Conservation (phyloP, 2,888 invertebrate genomes). For the Boloria euphrosyne region DNA sequence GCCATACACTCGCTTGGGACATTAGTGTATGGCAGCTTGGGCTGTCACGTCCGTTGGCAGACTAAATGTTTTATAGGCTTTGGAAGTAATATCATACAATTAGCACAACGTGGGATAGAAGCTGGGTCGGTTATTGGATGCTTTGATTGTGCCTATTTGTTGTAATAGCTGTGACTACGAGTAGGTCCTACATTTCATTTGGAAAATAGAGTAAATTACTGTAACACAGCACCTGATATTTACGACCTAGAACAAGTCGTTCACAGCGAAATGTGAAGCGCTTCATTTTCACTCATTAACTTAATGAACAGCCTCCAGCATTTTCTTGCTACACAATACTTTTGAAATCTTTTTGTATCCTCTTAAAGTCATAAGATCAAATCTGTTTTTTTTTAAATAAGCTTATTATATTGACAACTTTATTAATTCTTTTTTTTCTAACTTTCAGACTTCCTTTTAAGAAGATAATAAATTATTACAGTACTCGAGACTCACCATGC, state of each 20-base stretch:
- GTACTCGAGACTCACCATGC: too few relatives aligned
- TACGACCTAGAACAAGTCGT: conserved; percentile 8
- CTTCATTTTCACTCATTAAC: conserved; percentile 26
- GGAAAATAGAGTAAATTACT: conserved; percentile 15
- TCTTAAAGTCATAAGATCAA: neutral
- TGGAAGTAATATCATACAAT: neutral
- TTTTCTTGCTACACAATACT: conserved; percentile 23
- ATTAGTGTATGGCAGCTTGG: too few relatives aligned
- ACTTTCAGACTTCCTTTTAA: too few relatives aligned
- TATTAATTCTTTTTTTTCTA: too few relatives aligned
- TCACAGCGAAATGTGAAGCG: conserved; percentile 24
- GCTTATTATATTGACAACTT: too few relatives aligned
- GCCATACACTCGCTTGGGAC: too few relatives aligned
- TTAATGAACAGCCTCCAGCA: conserved; percentile 25
- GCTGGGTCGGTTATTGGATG: neutral
- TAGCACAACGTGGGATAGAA: too few relatives aligned
- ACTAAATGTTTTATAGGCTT: too few relatives aligned
- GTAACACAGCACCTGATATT: conserved; percentile 26
- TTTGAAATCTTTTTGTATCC: neutral
- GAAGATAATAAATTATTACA: too few relatives aligned
- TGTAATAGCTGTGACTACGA: conserved; percentile 8
- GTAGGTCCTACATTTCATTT: conserved; percentile 6
- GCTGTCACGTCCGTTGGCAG: too few relatives aligned
- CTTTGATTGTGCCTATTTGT: neutral
- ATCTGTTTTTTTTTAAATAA: too few relatives aligned